Evolutionary conservation across 2,888 invertebrate genomes (phyloP).

Genomic region (Hedya salicella): DNA sequence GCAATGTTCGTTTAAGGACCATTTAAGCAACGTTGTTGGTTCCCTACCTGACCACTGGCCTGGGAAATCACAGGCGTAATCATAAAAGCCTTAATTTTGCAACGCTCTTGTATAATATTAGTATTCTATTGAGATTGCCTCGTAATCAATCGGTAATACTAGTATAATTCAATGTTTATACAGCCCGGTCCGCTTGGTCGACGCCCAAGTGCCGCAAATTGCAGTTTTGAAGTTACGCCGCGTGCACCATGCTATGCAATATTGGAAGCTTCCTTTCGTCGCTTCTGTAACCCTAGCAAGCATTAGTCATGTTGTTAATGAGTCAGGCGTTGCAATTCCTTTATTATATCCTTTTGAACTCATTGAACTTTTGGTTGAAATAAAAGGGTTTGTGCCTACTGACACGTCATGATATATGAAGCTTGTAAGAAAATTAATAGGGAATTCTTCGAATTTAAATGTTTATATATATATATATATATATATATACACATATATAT

Average conservation of each 20-base stretch:
- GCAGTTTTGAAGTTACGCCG: constrained; percentile 31
- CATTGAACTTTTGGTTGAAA: neutral
- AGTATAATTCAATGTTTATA: neutral
- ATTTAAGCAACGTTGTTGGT: too few relatives aligned
- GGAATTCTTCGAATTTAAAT: too few relatives aligned
- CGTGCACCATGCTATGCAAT: constrained; percentile 12
- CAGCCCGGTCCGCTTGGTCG: constrained; percentile 20
- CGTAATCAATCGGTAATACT: constrained; percentile 16
- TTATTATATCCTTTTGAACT: neutral
- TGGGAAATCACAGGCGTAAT: neutral
- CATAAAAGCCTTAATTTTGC: neutral
- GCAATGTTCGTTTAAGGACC: too few relatives aligned
- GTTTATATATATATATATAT: too few relatives aligned
- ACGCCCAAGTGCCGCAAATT: constrained; percentile 22
- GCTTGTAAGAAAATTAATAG: too few relatives aligned
- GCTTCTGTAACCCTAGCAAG: constrained; percentile 30
- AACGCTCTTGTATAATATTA: constrained; percentile 15
- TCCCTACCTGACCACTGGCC: too few relatives aligned
- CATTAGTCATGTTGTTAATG: neutral
- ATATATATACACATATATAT: too few relatives aligned
- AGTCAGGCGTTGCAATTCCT: too few relatives aligned
- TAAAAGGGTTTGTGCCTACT: too few relatives aligned
- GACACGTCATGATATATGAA: too few relatives aligned
- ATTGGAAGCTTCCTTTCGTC: constrained; percentile 22
- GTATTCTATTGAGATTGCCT: neutral